Evolutionary conservation across 2,113 vertebrate genomes (phyloP).

Genomic region (Apodemus sylvaticus): DNA sequence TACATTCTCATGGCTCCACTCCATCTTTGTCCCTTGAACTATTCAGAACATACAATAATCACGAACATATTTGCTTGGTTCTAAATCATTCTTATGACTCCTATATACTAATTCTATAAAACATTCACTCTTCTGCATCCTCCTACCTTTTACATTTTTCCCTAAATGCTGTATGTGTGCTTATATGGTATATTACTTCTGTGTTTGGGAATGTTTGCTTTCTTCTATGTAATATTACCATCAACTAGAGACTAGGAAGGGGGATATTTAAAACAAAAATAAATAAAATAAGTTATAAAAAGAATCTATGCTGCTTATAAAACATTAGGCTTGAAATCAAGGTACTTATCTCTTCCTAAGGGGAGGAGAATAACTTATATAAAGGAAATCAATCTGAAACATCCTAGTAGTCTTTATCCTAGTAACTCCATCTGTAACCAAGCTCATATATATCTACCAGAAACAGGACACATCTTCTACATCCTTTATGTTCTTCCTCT

Average conservation of each 20-base stretch:
- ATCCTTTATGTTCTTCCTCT: background rate
- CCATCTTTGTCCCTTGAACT: background rate
- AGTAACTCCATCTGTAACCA: background rate
- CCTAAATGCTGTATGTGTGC: background rate
- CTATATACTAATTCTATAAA: background rate
- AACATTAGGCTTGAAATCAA: background rate
- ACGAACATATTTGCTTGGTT: background rate
- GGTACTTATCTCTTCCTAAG: background rate
- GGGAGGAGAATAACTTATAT: background rate
- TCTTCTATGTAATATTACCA: background rate
- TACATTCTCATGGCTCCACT: background rate
- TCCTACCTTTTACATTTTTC: background rate
- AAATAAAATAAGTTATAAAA: too few species aligned
- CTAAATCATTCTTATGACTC: background rate
- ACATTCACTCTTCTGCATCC: background rate
- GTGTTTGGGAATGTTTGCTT: background rate
- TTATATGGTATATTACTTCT: background rate
- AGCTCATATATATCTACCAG: accelerated
- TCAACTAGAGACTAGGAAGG: background rate
- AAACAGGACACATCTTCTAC: background rate
- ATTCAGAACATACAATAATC: background rate
- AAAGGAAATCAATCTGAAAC: background rate
- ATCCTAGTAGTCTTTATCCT: background rate
- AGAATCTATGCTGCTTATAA: background rate
- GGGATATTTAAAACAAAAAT: too few species aligned